Base-by-base conservation (phyloP, 1,140 invertebrate genomes). In the Drosophila subpulchrella region DNA sequence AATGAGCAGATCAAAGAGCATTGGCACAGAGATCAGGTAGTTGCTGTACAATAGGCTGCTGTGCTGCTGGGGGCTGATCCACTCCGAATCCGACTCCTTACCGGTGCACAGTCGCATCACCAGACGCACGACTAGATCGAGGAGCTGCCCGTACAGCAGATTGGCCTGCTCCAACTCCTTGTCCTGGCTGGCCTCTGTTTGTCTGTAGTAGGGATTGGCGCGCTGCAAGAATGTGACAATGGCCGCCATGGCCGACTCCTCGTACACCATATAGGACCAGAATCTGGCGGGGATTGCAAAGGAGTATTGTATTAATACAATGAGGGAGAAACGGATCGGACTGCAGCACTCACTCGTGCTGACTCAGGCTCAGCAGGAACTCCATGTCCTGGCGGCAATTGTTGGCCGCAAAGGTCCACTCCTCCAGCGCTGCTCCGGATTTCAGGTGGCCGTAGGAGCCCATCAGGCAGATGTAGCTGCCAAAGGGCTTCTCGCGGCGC, bases 11-110 rank as follows among this genome's bases (percentile, higher is more conserved):
- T 97, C 97, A 88, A 96, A 95, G 67, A 97, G 93, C 75, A 97
- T 95, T 13, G 97, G 96, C 67, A 97, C 93, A 17, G 97, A 96
- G 85, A 97, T 95, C 67, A 97, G 93, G 91, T 95, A 97, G 75
- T 97, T 96, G 32, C 96, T 93, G 91, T 97, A 97, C 41, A 97
- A 86, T 47, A 97, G 82, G n/a, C 95, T 93, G 5, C 94, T 95
- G 92, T 96, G 95, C 51, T 94, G 94, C 48, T 94, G 85, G 41
- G 94, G 94, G 1, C 91, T 94, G 78, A 97, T 95, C 93, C 95
- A 96, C 79, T 95, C 93, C 6, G 95, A 95, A 86, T 95, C 94
- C 30, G 95, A 95, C 92, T 97, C 96, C 83, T 95, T 95, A 82
- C 95, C 95, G 11, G 96, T 97, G 6, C 96, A 93, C 54, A 97